Conservation (phyloP, 1,140 invertebrate species). For the Marisa cornuarietis region DNA sequence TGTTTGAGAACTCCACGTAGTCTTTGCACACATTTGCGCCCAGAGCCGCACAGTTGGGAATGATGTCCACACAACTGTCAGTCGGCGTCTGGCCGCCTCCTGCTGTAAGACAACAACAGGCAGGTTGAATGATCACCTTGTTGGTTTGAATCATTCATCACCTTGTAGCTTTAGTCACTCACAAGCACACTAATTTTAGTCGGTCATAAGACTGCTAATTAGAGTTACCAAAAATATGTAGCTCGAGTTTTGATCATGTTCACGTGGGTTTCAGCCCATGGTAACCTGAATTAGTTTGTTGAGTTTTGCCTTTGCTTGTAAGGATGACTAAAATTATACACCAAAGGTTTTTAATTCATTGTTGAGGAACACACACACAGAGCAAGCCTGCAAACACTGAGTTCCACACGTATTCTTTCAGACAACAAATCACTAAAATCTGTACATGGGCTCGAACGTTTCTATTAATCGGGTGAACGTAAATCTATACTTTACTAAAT, state of each 20-base stretch:
- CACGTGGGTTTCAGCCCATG: too few species aligned
- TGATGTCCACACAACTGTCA: conserved; percentile 29
- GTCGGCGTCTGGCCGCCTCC: background rate
- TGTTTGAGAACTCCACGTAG: conserved; percentile 36
- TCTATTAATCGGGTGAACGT: too few species aligned
- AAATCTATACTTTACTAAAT: too few species aligned
- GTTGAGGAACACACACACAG: too few species aligned
- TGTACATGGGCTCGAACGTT: too few species aligned
- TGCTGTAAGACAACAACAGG: background rate
- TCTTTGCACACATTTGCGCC: conserved; percentile 33
- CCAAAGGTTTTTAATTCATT: too few species aligned
- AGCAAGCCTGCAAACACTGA: too few species aligned
- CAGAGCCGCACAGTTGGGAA: conserved; percentile 37
- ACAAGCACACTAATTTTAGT: background rate
- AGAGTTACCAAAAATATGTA: background rate
- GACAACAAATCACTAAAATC: too few species aligned
- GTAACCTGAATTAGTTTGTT: too few species aligned
- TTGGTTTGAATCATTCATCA: background rate
- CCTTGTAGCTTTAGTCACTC: background rate
- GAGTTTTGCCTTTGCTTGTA: too few species aligned
- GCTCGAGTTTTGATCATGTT: background rate
- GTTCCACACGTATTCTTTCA: too few species aligned
- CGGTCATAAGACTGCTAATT: background rate
- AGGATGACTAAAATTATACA: too few species aligned
- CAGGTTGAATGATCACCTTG: background rate